Evolutionary conservation across 2,797 vertebrate species (phyloP).

Genomic region (Triplophysa bombifrons): DNA sequence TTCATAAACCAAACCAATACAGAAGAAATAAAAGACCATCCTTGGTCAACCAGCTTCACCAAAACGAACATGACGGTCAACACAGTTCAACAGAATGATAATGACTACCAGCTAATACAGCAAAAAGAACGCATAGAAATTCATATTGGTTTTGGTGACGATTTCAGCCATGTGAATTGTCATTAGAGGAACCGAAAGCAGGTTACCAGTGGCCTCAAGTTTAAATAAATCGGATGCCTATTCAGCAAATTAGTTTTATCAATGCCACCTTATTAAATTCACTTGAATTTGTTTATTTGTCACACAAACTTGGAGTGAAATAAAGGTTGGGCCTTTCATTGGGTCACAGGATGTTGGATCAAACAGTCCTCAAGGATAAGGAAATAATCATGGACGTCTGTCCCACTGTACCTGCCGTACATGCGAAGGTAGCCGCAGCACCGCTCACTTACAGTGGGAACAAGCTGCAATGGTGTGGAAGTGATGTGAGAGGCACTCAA

Average conservation of each 20-base stretch:
- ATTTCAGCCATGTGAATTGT: background rate
- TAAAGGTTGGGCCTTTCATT: background rate
- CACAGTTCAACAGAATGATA: no score
- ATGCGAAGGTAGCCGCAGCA: conserved; percentile 20
- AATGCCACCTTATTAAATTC: background rate
- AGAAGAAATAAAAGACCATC: no score
- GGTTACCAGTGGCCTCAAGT: background rate
- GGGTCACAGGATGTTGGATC: background rate
- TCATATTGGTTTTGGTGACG: background rate
- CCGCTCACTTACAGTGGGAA: conserved; percentile 37
- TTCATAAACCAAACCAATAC: background rate
- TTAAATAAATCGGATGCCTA: background rate
- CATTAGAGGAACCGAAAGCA: background rate
- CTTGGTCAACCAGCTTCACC: no score
- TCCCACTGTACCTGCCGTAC: background rate
- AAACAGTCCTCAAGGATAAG: background rate
- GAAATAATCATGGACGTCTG: background rate
- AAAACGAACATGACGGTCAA: no score
- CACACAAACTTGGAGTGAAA: no score
- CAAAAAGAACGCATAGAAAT: background rate
- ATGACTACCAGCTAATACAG: no score
- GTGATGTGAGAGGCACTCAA: conserved; percentile 57
- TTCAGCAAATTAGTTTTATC: background rate
- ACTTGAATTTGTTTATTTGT: no score
- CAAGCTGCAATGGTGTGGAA: conserved; percentile 66